Evolutionary conservation across 2,113 vertebrate genomes (phyloP).

Genomic region (Jaculus jaculus): DNA sequence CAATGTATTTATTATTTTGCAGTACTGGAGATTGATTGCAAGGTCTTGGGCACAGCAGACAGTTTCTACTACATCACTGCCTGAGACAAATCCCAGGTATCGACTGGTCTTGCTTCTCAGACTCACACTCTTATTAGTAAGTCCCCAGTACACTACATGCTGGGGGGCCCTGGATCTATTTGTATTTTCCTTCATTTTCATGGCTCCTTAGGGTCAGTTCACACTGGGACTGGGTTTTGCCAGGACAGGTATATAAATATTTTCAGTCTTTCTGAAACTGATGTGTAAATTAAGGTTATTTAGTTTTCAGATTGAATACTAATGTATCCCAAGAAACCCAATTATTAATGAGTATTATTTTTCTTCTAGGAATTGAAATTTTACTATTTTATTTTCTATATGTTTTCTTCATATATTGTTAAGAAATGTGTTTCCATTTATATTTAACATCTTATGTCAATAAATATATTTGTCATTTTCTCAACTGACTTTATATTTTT

Average conservation of each 20-base stretch:
- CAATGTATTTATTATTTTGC: background rate
- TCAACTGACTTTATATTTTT: background rate
- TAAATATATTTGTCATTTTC: background rate
- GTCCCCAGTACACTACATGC: background rate
- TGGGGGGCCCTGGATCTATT: too few relatives aligned
- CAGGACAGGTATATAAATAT: background rate
- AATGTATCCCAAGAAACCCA: too few relatives aligned
- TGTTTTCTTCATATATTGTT: background rate
- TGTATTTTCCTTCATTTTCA: background rate
- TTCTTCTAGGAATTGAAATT: background rate
- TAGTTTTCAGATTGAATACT: background rate
- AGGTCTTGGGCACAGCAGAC: too few relatives aligned
- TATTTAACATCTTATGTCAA: background rate
- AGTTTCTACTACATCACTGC: background rate
- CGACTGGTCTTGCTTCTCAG: too few relatives aligned
- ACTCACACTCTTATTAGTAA: too few relatives aligned
- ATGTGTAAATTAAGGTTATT: background rate
- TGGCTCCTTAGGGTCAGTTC: too few relatives aligned
- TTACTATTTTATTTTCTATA: background rate
- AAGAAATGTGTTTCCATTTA: background rate
- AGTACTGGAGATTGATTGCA: too few relatives aligned
- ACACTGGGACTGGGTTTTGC: background rate
- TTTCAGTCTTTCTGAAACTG: background rate
- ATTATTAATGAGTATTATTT: background rate
- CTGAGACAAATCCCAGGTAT: too few relatives aligned